Conservation (phyloP, 30 jellyfish, hydroid and myxozoan genomes). For the Aurelia aurita region DNA sequence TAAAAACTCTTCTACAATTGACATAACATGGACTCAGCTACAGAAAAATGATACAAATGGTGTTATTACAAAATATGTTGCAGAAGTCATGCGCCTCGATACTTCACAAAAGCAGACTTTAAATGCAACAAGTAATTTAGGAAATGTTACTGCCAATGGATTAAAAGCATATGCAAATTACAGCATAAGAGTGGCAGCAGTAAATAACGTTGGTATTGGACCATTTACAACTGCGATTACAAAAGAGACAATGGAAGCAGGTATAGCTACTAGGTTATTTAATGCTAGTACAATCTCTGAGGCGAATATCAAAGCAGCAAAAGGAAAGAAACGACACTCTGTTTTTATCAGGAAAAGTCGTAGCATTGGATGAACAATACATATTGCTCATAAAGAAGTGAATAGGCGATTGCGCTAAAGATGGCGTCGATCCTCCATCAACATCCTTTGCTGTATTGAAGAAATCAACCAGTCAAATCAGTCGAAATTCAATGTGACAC, state of each 20-base stretch:
- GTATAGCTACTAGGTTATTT: not conserved
- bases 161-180: conserved; percentile 59
- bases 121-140: not conserved
- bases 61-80: conserved; percentile 9
- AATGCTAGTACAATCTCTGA: too few relatives aligned
- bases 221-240: conserved; percentile 30
- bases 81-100: not conserved
- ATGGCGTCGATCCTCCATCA: too few relatives aligned
- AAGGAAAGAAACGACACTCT: too few relatives aligned
- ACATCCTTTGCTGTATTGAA: too few relatives aligned
- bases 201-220: conserved; percentile 46
- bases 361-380: too few relatives aligned
- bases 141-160: not conserved
- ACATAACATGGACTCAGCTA: conserved; percentile 39
- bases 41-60: conserved; percentile 69
- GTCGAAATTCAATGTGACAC: too few relatives aligned
- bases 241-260: conserved; percentile 39
- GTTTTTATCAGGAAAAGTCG: too few relatives aligned
- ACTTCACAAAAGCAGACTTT: not conserved
- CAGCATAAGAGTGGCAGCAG: conserved; percentile 64
- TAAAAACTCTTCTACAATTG: conserved; percentile 15
- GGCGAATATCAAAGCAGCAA: too few relatives aligned
- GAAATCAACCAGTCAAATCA: too few relatives aligned
- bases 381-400: too few relatives aligned
- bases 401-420: too few relatives aligned